Evolutionary conservation across 2,888 invertebrate species (phyloP), one percentile per base, ranked within the genome.

Genomic region (Mimas tiliae): DNA sequence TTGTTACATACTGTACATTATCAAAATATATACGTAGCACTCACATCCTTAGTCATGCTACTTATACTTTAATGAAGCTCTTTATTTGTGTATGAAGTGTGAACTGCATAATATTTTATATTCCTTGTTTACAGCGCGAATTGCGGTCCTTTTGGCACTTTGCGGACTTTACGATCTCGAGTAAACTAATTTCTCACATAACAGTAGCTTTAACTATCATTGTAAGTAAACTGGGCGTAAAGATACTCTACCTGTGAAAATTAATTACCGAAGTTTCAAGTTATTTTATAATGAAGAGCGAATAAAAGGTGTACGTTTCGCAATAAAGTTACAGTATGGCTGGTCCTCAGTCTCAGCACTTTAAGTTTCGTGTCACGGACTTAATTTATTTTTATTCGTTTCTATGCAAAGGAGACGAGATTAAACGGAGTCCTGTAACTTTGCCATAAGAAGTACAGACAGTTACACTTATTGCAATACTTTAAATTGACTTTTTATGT

Each of bases 371-470:
- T 34, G 63, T 21, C 62, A 19, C 63, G 52, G 38, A 62, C 19
- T 50, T 55, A 69, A 68, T 68, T 68, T 76, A 67, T 66, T 67
- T 58, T 66, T 64, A 65, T 67, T 63, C 64, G 64, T 67, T 63
- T 69, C 58, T 68, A 63, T 64, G 62, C 52, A 53, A 68, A 69
- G 63, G 63, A 70, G 66, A 67, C 62, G 63, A 21, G 63, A 66
- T 68, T 67, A 67, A 64, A 45, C 45, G 14, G 27, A 14, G 33
- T 16, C 33, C n/a, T 45, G 21, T 33, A 45, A 64, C 16, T 64
- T 58, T 42, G 38, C 16, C 12, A 58, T 19, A 19, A 58, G 58
- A 19, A 16, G 12, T 19, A 53, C 34, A 58, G 38, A 58, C 38
- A 38, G 12, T 2, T 42, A 12, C 19, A 58, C 19, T 38, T 38